phyloP scores from a whole-genome alignment of 2,888 invertebrate genomes.

The Folsomia manolachei region DNA sequence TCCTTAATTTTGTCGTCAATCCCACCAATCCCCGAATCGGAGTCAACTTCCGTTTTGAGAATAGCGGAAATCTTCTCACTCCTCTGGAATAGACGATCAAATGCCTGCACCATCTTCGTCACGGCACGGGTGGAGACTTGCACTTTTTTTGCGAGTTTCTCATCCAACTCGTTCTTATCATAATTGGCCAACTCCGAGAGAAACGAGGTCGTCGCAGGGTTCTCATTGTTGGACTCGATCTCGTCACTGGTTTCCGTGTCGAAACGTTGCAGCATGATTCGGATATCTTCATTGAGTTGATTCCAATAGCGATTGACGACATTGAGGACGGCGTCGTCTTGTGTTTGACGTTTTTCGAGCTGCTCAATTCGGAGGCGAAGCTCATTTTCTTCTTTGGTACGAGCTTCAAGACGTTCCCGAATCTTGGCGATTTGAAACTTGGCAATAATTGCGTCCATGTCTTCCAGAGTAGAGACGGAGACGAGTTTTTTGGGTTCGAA shows the following conservation, averaged over 20 bases:
- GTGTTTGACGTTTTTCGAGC: constrained; percentile 18
- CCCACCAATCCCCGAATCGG: constrained; percentile 54
- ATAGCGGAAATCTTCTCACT: constrained; percentile 90
- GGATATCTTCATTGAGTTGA: constrained; percentile 21
- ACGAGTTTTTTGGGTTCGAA: constrained; percentile 16
- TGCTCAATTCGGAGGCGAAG: constrained; percentile 14
- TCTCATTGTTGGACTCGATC: constrained; percentile 14
- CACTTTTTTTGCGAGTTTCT: constrained; percentile 89
- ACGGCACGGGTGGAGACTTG: constrained; percentile 95
- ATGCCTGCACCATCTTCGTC: constrained; percentile 92
- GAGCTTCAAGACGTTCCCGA: constrained; percentile 18
- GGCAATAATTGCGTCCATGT: constrained; percentile 23
- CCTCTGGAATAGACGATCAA: constrained; percentile 89
- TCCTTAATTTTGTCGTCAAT: constrained; percentile 55
- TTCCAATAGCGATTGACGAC: constrained; percentile 22
- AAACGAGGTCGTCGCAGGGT: constrained; percentile 82
- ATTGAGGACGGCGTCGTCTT: constrained; percentile 18
- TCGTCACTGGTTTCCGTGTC: constrained; percentile 17
- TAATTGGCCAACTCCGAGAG: constrained; percentile 91
- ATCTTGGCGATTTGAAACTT: constrained; percentile 25
- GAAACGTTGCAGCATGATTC: constrained; percentile 19
- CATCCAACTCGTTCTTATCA: constrained; percentile 96
- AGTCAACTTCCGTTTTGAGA: constrained; percentile 71
- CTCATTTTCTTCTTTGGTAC: constrained; percentile 10
- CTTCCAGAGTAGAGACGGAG: constrained; percentile 25